A percentile compares a stretch with the other conserved stretches of the same genome.
Conservation (phyloP, 2,797 vertebrate genomes). For the Triplophysa bombifrons region DNA sequence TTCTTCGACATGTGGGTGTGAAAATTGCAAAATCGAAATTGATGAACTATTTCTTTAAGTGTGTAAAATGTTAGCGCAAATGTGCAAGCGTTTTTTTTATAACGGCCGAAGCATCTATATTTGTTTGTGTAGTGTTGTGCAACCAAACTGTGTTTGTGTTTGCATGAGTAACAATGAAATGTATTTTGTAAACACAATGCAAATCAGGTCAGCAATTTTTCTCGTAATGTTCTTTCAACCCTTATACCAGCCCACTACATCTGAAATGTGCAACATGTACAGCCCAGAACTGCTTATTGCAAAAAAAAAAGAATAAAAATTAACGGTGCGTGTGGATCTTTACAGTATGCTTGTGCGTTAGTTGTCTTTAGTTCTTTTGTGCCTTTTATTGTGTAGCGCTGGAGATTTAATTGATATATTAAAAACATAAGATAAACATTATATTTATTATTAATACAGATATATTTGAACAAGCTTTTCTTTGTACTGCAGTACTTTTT, state of each 20-base stretch:
- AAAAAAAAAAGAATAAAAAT: not conserved
- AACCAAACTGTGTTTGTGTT: not conserved
- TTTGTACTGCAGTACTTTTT: not conserved
- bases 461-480: not conserved
- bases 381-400: not conserved
- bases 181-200: not conserved
- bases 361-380: not conserved
- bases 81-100: not conserved
- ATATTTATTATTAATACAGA: not conserved
- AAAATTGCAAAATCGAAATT: too few species aligned
- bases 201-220: slow-evolving; percentile 4
- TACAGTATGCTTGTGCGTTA: not conserved
- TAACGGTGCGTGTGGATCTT: not conserved
- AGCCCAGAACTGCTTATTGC: slow-evolving; percentile 17
- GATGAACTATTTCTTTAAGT: not conserved
- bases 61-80: not conserved
- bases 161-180: not conserved
- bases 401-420: not conserved
- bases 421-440: not conserved
- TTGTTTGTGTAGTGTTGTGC: not conserved
- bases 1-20: not conserved
- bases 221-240: slow-evolving; percentile 9
- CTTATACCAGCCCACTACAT: slow-evolving; percentile 8
- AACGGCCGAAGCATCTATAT: too few species aligned
- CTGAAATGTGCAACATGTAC: not conserved